Base-by-base conservation (phyloP, 2,797 vertebrate species). In the Pipistrellus kuhlii region DNA sequence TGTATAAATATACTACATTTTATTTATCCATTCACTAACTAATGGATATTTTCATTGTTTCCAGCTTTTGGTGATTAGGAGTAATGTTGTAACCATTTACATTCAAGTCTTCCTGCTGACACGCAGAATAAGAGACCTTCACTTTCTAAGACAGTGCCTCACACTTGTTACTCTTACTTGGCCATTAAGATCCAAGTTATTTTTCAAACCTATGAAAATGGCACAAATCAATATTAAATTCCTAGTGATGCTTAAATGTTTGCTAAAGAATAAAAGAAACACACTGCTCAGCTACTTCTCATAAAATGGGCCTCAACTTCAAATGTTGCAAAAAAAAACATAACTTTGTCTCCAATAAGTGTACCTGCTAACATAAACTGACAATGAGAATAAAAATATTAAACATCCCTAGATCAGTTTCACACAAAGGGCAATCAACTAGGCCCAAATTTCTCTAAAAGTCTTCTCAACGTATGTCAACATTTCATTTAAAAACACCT, bases 161-260 rank as follows among this genome's bases (percentile, higher is more conserved):
- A 77, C 7, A 46, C 51, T 77, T 72, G 44, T 62, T 80, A 89
- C 8, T 6, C 25, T 62, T 62, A 73, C 18, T 88, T 66, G 48
- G 55, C 64, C 62, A 80, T 32, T 88, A 78, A 64, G 44, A 76
- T 51, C 2, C 53, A 86, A 77, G 35, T 59, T 92, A 89, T 62
- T 46, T 76, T 77, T 77, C 44, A 91, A 35, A 71, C 38, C n/a
- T 83, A 80, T 41, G 32, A 87, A 75, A 83, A 91, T 18, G 64
- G 71, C 23, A 77, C 38, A 88, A 73, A 30, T 17, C n/a, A 62
- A n/a, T 78, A 78, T 57, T 92, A 78, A 92, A 80, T 80, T 80
- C 41, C 78, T 88, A 82, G n/a, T 82, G 57, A 75, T 27, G 90
- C 7, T 73, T 78, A 82, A 68, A 73, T 88, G 57, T 85, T 90